Conservation (phyloP, 2,797 vertebrate genomes). For the Naso thynnoides region DNA sequence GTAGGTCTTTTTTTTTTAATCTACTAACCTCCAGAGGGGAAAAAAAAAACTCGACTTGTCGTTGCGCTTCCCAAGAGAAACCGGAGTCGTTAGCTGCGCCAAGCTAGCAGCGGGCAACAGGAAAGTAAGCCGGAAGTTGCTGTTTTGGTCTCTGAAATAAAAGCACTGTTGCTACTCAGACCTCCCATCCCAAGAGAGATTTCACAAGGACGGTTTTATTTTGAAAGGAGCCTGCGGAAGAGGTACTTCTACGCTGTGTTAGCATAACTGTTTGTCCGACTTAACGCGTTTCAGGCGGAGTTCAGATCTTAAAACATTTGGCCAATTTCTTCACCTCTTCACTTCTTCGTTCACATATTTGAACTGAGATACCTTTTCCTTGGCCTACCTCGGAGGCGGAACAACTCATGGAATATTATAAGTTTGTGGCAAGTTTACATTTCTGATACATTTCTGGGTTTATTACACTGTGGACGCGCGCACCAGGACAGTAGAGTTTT, state of each 20-base stretch:
- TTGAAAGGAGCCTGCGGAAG: slow-evolving; percentile 6
- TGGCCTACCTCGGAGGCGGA: slow-evolving; percentile 26
- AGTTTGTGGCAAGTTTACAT: slow-evolving; percentile 5
- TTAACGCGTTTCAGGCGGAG: slow-evolving; percentile 74
- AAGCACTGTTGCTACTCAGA: accelerated
- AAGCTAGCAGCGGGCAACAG: not conserved
- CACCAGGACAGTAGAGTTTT: slow-evolving; percentile 32
- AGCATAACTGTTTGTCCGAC: slow-evolving; percentile 19
- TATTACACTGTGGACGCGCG: slow-evolving; percentile 39
- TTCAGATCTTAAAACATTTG: slow-evolving; percentile 70
- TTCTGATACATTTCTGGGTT: slow-evolving; percentile 21
- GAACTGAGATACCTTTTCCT: slow-evolving; percentile 25
- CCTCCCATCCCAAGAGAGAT: accelerated
- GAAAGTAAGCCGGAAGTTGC: not conserved
- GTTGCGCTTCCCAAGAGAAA: slow-evolving; percentile 57
- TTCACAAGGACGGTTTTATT: not conserved
- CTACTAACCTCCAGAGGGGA: slow-evolving; percentile 29
- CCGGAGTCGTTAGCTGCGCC: slow-evolving; percentile 17
- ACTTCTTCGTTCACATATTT: slow-evolving; percentile 61
- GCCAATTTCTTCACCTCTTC: slow-evolving; percentile 58
- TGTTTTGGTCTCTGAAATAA: slow-evolving; percentile 2
- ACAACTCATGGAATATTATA: slow-evolving; percentile 52
- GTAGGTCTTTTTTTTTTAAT: slow-evolving; percentile 31
- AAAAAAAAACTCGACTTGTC: slow-evolving; percentile 25
- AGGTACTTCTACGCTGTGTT: accelerated